Evolutionary conservation across 2,888 invertebrate species (phyloP).

Genomic region (Drosophila austrosaltans): DNA sequence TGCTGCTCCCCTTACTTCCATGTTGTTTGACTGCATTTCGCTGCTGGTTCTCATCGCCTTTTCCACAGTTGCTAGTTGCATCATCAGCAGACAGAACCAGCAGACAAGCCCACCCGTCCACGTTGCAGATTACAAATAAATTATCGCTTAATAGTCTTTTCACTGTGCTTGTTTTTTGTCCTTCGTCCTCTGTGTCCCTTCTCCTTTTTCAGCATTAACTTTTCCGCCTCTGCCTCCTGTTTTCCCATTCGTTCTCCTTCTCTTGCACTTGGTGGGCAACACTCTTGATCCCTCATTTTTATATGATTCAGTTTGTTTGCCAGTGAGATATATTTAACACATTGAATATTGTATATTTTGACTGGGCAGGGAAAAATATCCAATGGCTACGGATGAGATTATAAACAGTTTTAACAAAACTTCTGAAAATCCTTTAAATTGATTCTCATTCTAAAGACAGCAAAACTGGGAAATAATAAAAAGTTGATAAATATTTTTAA

Average conservation of each 20-base stretch:
- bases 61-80: constrained; percentile 2
- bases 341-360: neutral
- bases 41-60: neutral
- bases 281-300: constrained; percentile 5
- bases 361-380: neutral
- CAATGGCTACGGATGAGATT: too few species aligned
- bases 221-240: constrained; percentile 46
- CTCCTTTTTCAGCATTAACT: constrained; percentile 42
- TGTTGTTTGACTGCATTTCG: constrained; percentile 26
- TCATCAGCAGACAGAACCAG: constrained; percentile 23
- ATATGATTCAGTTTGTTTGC: constrained; percentile 4
- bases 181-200: neutral
- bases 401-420: neutral
- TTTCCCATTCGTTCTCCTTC: constrained; percentile 24
- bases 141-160: constrained; percentile 82
- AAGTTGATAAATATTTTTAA: too few species aligned
- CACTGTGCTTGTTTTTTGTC: constrained; percentile 39
- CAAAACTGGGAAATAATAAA: too few species aligned
- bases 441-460: too few species aligned
- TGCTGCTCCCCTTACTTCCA: constrained; percentile 31
- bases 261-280: neutral
- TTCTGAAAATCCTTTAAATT: too few species aligned
- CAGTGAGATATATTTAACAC: neutral
- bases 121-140: constrained; percentile 83
- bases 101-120: constrained; percentile 46